Percentiles rank a stretch among this genome's conserved stretches.
These are phyloP conservation scores for Drosophila demipolita DNA, from an alignment of 2,888 invertebrate species.

Conservation along the genomic window DNA sequence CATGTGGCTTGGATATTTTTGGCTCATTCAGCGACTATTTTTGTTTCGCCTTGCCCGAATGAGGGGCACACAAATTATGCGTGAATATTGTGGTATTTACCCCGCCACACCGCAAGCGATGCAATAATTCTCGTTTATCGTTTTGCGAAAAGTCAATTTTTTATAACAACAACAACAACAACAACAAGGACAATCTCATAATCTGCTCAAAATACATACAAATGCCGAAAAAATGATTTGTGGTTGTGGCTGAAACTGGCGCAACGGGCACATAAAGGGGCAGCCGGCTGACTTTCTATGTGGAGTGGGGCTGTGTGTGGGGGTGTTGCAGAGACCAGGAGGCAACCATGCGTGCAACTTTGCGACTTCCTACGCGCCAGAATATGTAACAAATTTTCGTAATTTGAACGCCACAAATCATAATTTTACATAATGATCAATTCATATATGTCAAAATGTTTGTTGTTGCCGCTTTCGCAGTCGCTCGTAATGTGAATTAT, in stretches of 20 bases:
- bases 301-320: not conserved
- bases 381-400: constrained; percentile 73
- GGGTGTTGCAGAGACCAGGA: constrained; percentile 8
- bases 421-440: constrained; percentile 81
- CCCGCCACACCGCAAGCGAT: constrained; percentile 10
- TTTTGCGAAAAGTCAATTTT: constrained; percentile 76
- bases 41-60: constrained; percentile 40
- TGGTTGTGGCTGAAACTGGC: constrained; percentile 68
- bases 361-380: constrained; percentile 51
- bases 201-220: constrained; percentile 43
- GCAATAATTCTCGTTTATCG: constrained; percentile 72
- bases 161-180: constrained; percentile 40
- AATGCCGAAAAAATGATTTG: constrained; percentile 64
- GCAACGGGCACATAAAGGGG: constrained; percentile 24
- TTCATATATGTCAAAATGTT: constrained; percentile 77
- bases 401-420: constrained; percentile 81
- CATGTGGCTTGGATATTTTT: constrained; percentile 61
- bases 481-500: constrained; percentile 59
- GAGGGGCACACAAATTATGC: constrained; percentile 73
- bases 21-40: constrained; percentile 58
- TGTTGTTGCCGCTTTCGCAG: constrained; percentile 15
- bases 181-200: constrained; percentile 30
- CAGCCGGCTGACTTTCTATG: not conserved
- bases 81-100: constrained; percentile 63
- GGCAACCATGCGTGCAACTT: constrained; percentile 39